Base-by-base conservation (phyloP, 2,113 vertebrate genomes). In the Mirounga angustirostris region DNA sequence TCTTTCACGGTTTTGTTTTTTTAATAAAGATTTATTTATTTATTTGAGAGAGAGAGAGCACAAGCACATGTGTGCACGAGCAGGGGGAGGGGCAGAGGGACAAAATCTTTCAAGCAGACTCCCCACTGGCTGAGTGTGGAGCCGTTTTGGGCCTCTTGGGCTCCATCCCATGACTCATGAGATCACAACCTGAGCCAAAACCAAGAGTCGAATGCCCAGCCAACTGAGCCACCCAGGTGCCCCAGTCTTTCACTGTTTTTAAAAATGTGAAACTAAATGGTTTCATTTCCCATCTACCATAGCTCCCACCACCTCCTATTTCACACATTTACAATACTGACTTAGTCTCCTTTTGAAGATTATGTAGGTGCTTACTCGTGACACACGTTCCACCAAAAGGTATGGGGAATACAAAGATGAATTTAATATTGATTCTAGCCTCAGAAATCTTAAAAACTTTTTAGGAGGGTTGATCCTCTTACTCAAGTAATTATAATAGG, bases 331-430 rank as follows among this genome's bases (percentile, higher is more conserved):
- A 69, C 3, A 71, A 33, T 30, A 58, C 18, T 54, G 16, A 69
- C 7, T 21, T 79, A 43, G 73, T 61, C 16, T 79, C 11, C 22
- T 50, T 33, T 74, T 83, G 24, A 95, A 90, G 43, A 36, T 12
- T 95, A 7, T 1, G 1, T 40, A 76, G 87, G 8, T 74, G 12
- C 73, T 69, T 90, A 59, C 26, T 95, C 80, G 86, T 61, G 58
- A 94, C 40, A 90, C 9, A 78, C 3, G 59, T 74, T 95, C 30
- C 76, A 81, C 15, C n/a, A 81, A 96, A 93, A 90, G 33, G 76
- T 87, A 83, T 71, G 18, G 19, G 40, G 97, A 92, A 87, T 14
- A 85, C n/a, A 87, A 79, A 84, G 26, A 73, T 83, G 0, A 85
- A 83, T 81, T 84, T 54, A 30, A 26, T 81, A 81, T 28, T 78